Conservation (phyloP, 2,113 vertebrate species). For the Nematolebias whitei region DNA sequence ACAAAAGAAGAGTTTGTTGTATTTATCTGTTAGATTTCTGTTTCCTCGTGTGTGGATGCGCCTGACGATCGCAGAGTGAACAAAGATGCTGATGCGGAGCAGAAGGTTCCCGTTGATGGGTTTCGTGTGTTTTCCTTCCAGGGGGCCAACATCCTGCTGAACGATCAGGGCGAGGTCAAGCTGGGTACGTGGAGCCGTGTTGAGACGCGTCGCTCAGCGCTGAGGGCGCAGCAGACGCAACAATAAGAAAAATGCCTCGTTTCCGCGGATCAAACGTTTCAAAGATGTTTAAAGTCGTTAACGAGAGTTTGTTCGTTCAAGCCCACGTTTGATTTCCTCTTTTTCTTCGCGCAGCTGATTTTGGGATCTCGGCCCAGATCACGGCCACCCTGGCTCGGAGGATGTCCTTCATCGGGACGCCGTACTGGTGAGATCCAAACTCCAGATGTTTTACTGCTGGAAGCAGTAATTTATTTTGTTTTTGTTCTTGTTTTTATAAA, state of each 20-base stretch:
- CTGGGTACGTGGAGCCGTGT: constrained; percentile 80
- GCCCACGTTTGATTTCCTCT: no score
- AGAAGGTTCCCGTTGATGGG: constrained; percentile 3
- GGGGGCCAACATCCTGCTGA: constrained; percentile 94
- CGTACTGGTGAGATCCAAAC: constrained; percentile 84
- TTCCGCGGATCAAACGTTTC: background rate
- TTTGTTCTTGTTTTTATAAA: background rate
- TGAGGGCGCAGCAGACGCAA: background rate
- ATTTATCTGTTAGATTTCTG: no score
- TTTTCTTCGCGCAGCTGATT: constrained; percentile 82
- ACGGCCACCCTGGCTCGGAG: constrained; percentile 88
- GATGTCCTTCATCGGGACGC: constrained; percentile 93
- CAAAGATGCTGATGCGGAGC: no score
- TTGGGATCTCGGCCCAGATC: constrained; percentile 92
- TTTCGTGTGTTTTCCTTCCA: constrained; percentile 49
- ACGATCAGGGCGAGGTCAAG: constrained; percentile 87
- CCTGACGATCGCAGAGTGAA: no score
- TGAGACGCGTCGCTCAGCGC: constrained; percentile 16
- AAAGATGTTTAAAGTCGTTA: no score
- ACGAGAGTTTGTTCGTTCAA: no score
- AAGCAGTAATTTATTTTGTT: no score
- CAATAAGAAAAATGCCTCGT: background rate
- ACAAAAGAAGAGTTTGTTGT: no score
- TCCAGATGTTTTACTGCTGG: no score
- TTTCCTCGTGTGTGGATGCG: no score